These are phyloP conservation scores for Callopanchax toddi DNA, from an alignment of 2,113 vertebrate species.

Conservation along the genomic window DNA sequence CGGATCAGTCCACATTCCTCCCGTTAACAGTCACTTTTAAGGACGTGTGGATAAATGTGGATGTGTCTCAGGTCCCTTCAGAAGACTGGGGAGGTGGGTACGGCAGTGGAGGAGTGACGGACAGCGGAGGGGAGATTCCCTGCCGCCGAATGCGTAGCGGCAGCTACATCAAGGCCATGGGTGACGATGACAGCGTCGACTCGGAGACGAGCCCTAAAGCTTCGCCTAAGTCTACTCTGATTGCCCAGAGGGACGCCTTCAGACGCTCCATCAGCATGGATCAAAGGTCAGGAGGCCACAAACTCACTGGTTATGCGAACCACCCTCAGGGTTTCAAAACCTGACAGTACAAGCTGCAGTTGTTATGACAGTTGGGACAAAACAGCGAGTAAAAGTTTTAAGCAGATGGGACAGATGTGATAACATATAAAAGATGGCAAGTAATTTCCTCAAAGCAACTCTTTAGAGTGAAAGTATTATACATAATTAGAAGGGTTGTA, in stretches of 20 bases:
- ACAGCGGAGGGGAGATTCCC: constrained; percentile 91
- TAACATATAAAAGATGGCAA: not conserved
- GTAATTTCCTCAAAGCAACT: too few relatives aligned
- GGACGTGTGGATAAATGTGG: constrained; percentile 9
- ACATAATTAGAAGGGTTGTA: too few relatives aligned
- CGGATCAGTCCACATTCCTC: not conserved
- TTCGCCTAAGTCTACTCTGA: constrained; percentile 84
- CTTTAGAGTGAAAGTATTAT: too few relatives aligned
- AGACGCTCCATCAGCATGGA: constrained; percentile 95
- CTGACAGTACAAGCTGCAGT: not conserved
- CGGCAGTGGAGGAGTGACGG: constrained; percentile 74
- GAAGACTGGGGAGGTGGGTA: constrained; percentile 93
- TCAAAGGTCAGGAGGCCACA: constrained; percentile 82
- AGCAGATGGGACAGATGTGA: not conserved
- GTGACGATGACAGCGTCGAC: constrained; percentile 93
- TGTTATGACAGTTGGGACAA: not conserved
- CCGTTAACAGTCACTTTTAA: not conserved
- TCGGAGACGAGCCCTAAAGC: constrained; percentile 92
- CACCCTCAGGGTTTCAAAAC: not conserved
- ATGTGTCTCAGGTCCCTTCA: constrained; percentile 86
- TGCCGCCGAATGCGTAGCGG: constrained; percentile 97
- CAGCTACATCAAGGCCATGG: constrained; percentile 99
- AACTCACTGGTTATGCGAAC: not conserved
- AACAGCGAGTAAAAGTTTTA: too few relatives aligned
- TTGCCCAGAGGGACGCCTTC: constrained; percentile 89